Evolutionary conservation across 2,888 invertebrate species (phyloP).

Genomic region (Eudemis profundana): DNA sequence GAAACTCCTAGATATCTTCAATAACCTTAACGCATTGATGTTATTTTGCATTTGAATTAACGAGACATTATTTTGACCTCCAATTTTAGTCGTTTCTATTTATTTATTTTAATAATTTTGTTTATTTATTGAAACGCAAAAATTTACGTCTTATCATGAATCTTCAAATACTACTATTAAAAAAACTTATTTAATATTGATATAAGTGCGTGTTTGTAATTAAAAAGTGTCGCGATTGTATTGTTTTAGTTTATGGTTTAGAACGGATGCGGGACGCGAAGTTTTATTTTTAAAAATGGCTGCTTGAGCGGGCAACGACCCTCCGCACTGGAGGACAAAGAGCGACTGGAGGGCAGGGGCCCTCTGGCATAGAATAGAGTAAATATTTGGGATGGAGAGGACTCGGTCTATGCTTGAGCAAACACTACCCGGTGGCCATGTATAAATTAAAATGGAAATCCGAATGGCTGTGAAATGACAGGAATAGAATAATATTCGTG

Average conservation of each 20-base stretch:
- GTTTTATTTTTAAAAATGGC: conserved; percentile 70
- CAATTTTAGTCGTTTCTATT: conserved; percentile 8
- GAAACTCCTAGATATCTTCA: conserved; percentile 37
- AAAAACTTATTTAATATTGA: not conserved
- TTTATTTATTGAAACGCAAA: conserved; percentile 25
- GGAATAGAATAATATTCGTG: conserved; percentile 32
- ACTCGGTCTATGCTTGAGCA: conserved; percentile 36
- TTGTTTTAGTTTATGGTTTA: conserved; percentile 34
- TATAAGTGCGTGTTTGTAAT: not conserved
- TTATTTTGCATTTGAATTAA: conserved; percentile 40
- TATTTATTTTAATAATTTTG: conserved; percentile 2
- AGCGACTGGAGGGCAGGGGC: conserved; percentile 70
- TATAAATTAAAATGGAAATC: conserved; percentile 35
- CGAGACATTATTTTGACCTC: conserved; percentile 9
- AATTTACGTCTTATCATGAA: conserved; percentile 11
- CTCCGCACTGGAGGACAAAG: conserved; percentile 70
- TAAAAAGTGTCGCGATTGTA: conserved; percentile 24
- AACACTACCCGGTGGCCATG: conserved; percentile 28
- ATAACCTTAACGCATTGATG: conserved; percentile 28
- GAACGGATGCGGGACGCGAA: conserved; percentile 47
- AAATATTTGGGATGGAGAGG: conserved; percentile 61
- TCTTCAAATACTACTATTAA: conserved; percentile 15
- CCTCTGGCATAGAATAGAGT: conserved; percentile 72
- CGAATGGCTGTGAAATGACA: conserved; percentile 22
- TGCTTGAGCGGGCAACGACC: conserved; percentile 67